A percentile compares a stretch with the other conserved stretches of the same genome.
These are phyloP conservation scores for Volucella inflata DNA, from an alignment of 2,888 invertebrate genomes.

Conservation along the genomic window DNA sequence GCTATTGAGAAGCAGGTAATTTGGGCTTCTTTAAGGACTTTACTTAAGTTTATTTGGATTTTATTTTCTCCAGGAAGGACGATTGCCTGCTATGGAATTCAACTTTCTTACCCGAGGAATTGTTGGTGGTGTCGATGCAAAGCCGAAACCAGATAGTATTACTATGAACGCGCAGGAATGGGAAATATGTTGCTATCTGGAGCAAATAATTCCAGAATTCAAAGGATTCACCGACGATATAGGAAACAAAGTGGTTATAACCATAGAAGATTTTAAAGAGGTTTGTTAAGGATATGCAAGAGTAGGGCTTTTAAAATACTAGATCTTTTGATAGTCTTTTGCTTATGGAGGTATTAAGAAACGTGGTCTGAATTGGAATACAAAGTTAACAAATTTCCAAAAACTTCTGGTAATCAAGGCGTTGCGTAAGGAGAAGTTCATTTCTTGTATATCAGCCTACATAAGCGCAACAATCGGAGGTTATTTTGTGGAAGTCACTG, in stretches of 20 bases:
- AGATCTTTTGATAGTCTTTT: conserved; percentile 84
- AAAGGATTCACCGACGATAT: conserved; percentile 85
- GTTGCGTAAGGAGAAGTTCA: conserved; percentile 91
- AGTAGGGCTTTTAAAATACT: neutral
- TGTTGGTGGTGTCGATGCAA: conserved; percentile 85
- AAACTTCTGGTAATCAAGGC: conserved; percentile 92
- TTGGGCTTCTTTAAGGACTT: neutral
- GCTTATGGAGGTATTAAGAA: conserved; percentile 84
- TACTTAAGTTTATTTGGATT: neutral
- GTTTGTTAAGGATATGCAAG: conserved; percentile 63
- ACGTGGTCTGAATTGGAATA: conserved; percentile 86
- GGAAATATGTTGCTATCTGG: conserved; percentile 87
- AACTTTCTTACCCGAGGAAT: conserved; percentile 91
- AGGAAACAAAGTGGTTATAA: conserved; percentile 85
- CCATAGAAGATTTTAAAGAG: conserved; percentile 86
- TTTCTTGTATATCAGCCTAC: conserved; percentile 92
- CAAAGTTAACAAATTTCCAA: conserved; percentile 88
- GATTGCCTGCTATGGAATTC: conserved; percentile 88
- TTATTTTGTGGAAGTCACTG: conserved; percentile 92
- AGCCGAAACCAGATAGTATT: conserved; percentile 85
- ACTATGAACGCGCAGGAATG: conserved; percentile 88
- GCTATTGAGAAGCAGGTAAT: conserved; percentile 87
- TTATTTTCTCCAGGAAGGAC: conserved; percentile 82
- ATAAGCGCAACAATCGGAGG: conserved; percentile 90
- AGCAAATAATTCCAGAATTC: conserved; percentile 86